Percentiles rank a stretch among this genome's conserved stretches.
Evolutionary conservation across 2,113 vertebrate species (phyloP).

Genomic region (Cervus canadensis): DNA sequence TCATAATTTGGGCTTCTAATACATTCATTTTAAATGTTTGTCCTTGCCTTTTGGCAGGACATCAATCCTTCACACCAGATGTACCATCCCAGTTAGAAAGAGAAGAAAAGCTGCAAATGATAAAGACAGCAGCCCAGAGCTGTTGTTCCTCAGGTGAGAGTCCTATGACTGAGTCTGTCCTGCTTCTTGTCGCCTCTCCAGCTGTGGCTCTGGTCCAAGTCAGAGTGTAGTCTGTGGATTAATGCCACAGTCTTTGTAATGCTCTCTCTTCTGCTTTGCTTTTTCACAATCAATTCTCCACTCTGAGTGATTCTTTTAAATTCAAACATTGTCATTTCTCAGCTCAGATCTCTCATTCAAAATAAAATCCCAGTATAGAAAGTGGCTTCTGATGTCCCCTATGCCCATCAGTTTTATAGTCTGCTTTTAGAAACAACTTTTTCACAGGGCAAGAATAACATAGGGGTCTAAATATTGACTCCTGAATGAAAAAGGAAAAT

Average conservation of each 20-base stretch:
- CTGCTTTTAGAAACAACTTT: background rate
- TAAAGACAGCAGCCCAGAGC: background rate
- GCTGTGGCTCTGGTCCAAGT: too few species aligned
- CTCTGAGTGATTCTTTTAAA: background rate
- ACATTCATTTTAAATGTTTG: background rate
- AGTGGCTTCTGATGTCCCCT: background rate
- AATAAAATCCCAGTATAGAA: background rate
- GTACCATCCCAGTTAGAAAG: background rate
- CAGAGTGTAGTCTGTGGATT: background rate
- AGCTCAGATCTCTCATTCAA: background rate
- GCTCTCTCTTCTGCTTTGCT: background rate
- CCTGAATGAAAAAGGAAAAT: background rate
- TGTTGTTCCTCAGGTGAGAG: background rate
- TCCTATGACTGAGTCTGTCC: accelerated
- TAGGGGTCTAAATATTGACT: background rate
- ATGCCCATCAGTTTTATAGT: background rate
- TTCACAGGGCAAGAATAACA: background rate
- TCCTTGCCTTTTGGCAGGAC: background rate
- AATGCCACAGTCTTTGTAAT: background rate
- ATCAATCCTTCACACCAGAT: background rate
- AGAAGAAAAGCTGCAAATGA: background rate
- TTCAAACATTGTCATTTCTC: background rate
- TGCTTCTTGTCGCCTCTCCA: background rate
- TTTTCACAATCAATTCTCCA: background rate
- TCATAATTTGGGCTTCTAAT: background rate